Evolutionary conservation across 2,113 vertebrate genomes (phyloP).

Genomic region (Centropus unirufus): DNA sequence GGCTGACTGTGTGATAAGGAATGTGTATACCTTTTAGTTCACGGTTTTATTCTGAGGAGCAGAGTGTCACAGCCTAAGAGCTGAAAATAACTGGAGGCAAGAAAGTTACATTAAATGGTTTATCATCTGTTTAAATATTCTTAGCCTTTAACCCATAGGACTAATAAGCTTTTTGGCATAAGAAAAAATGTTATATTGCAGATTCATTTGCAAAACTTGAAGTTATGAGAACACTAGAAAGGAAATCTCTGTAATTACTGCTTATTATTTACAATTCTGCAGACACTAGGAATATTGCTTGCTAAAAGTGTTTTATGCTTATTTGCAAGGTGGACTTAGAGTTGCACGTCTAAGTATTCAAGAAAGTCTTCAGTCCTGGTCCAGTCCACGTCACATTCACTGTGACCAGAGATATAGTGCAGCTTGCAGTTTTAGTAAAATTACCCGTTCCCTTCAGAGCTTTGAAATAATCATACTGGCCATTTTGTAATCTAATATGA

Average conservation of each 20-base stretch:
- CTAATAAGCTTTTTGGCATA: slow-evolving; percentile 34
- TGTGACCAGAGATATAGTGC: background rate
- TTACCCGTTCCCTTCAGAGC: background rate
- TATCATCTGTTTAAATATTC: slow-evolving; percentile 49
- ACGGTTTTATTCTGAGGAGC: background rate
- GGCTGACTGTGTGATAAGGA: background rate
- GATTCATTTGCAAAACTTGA: slow-evolving; percentile 42
- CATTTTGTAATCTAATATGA: background rate
- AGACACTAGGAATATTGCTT: background rate
- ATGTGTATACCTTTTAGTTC: background rate
- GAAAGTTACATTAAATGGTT: slow-evolving; percentile 32
- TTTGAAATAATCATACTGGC: background rate
- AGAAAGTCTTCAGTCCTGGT: background rate
- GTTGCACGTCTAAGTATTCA: background rate
- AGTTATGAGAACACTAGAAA: background rate
- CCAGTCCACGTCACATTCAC: background rate
- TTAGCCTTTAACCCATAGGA: slow-evolving; percentile 42
- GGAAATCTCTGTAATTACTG: slow-evolving; percentile 11
- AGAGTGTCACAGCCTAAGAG: background rate
- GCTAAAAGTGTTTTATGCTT: background rate
- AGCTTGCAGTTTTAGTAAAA: background rate
- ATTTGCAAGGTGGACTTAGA: background rate
- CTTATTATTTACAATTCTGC: background rate
- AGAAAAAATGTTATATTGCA: background rate
- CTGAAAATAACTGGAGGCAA: slow-evolving; percentile 23